phyloP scores from a whole-genome alignment of 2,888 invertebrate genomes.

The Rhogogaster chlorosoma region DNA sequence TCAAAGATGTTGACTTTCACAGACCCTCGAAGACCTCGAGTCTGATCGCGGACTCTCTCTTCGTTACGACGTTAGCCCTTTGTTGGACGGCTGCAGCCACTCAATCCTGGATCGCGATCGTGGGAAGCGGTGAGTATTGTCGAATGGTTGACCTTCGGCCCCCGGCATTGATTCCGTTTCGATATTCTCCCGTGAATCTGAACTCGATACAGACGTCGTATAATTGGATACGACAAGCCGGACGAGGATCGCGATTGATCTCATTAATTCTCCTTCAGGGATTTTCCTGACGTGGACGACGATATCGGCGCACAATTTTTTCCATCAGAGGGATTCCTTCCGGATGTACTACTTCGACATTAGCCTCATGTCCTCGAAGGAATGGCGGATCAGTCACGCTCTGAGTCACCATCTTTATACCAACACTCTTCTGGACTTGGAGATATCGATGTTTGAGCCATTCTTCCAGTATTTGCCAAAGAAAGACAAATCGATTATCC shows the following conservation, averaged over 20 bases:
- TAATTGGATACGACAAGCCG: neutral
- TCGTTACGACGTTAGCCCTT: slow-evolving; percentile 58
- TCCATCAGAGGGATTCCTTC: slow-evolving; percentile 88
- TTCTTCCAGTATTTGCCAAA: slow-evolving; percentile 83
- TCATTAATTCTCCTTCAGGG: slow-evolving; percentile 70
- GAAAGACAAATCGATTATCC: slow-evolving; percentile 78
- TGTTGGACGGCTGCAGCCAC: slow-evolving; percentile 61
- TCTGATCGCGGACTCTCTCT: slow-evolving; percentile 68
- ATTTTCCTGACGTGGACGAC: slow-evolving; percentile 81
- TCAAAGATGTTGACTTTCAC: slow-evolving; percentile 80
- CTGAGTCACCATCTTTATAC: slow-evolving; percentile 90
- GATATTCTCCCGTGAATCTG: too few species aligned
- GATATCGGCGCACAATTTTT: slow-evolving; percentile 87
- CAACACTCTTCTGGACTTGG: slow-evolving; percentile 88
- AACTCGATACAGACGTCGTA: neutral
- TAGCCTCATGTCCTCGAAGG: slow-evolving; percentile 83
- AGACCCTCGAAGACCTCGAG: slow-evolving; percentile 70
- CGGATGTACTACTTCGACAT: slow-evolving; percentile 90
- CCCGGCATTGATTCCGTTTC: neutral
- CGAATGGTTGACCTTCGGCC: neutral
- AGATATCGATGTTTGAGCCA: slow-evolving; percentile 86
- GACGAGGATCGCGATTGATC: neutral
- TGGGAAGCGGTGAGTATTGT: slow-evolving; percentile 69
- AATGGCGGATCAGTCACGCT: slow-evolving; percentile 88
- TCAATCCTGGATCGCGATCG: slow-evolving; percentile 66